Base-by-base conservation (phyloP, 1,140 invertebrate species). In the Littorina saxatilis region DNA sequence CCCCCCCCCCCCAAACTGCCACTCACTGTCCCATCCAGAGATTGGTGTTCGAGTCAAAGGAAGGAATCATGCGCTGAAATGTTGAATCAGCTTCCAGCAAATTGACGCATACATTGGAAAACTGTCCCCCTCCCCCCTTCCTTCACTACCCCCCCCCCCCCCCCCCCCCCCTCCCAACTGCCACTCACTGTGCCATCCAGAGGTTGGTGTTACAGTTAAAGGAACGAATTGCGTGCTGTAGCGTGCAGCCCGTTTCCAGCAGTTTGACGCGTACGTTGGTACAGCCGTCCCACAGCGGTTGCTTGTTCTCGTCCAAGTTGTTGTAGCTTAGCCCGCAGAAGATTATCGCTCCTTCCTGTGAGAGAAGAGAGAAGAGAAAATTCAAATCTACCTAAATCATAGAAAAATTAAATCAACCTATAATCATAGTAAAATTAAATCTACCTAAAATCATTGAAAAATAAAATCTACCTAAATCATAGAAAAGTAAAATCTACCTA, bases 181-280 rank as follows among this genome's bases (percentile, higher is more conserved):
- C 5, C 11, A 52, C 40, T 93, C 91, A 98, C 92, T 97, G 95
- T 0, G 95, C 95, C 70, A 96, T 96, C 96, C 98, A 99, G 37
- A 95, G 93, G 92, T 99, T 99, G 0, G 98, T 99, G 88, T 98
- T 98, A 70, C 96, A 96, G 91, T 99, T 99, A 90, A 99, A 99
- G 17, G 96, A 96, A 79, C 95, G 92, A 70, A 98, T 96, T 87
- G 97, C 95, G 87, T 97, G 95, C 79, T 95, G 95, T 92, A 98
- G 97, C 63, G 95, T 95, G 2, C 95, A 95, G 5, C 95, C 94
- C 39, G 94, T 95, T 92, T 98, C 97, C 88, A 96, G 96, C 0
- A 95, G 92, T 39, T 91, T 87, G 1, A 98, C 87, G 85, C 96
- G 95, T 0, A 98, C 95, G 91, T 99, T 99, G 75, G 95, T 95